phyloP scores from a whole-genome alignment of 2,113 vertebrate species.

The Cavia aperea region DNA sequence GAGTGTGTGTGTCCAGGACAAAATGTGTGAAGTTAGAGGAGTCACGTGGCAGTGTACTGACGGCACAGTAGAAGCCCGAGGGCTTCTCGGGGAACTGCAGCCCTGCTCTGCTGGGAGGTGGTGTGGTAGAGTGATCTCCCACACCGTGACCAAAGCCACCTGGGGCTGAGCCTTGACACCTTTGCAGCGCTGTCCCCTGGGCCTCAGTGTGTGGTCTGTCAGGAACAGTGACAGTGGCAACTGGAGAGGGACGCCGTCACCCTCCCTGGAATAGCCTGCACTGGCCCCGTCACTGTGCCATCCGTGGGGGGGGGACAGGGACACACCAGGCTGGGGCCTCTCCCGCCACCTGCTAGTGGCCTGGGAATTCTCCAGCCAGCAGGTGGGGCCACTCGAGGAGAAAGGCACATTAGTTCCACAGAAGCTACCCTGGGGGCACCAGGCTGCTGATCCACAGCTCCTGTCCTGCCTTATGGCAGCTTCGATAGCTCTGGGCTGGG shows the following conservation, averaged over 20 bases:
- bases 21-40: background rate
- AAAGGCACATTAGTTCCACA: background rate
- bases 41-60: background rate
- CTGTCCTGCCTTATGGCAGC: background rate
- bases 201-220: background rate
- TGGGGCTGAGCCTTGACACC: background rate
- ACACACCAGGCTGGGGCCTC: background rate
- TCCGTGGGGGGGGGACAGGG: background rate
- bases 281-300: background rate
- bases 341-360: background rate
- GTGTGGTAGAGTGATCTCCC: fast-evolving
- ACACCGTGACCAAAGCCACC: background rate
- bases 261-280: background rate
- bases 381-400: background rate
- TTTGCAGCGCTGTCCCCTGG: background rate
- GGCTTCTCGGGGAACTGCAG: background rate
- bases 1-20: too few relatives aligned
- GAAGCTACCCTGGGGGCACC: background rate
- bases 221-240: background rate
- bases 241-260: fast-evolving
- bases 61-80: background rate
- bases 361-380: background rate
- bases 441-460: background rate
- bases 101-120: background rate
- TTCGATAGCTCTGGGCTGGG: background rate